These are phyloP conservation scores for Bradypus variegatus DNA, from an alignment of 2,797 vertebrate species.

Conservation along the genomic window DNA sequence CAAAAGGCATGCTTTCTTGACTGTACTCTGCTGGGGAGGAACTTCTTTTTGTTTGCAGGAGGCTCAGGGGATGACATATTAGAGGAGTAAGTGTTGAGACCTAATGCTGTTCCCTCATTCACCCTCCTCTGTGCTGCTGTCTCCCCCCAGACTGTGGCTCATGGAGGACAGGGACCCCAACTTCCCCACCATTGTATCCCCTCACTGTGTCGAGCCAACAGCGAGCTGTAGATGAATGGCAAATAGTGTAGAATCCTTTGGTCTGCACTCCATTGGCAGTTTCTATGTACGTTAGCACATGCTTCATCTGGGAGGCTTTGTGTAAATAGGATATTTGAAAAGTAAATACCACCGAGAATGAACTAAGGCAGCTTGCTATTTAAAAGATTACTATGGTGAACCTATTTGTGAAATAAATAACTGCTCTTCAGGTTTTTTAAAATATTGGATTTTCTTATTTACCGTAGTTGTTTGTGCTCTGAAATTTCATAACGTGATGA, in stretches of 20 bases:
- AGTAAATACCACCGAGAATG: neutral
- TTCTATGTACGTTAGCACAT: neutral
- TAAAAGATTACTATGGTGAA: neutral
- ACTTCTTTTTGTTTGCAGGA: neutral
- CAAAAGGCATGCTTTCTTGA: neutral
- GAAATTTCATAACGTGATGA: neutral
- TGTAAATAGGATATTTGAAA: neutral
- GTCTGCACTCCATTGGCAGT: neutral
- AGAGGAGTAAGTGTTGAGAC: neutral
- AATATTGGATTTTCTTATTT: neutral
- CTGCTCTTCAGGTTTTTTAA: neutral
- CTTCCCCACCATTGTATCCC: neutral
- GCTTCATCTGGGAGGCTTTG: neutral
- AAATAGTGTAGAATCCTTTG: neutral
- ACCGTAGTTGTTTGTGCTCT: neutral
- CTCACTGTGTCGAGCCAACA: neutral
- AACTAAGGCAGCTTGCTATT: neutral
- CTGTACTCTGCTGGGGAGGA: neutral
- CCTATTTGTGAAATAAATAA: neutral
- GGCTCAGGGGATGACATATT: neutral
- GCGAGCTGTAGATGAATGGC: neutral
- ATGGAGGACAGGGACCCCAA: neutral
- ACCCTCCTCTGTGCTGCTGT: neutral
- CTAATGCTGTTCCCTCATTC: neutral
- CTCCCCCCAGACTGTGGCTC: neutral